These are phyloP conservation scores for Lucilia sericata DNA, from an alignment of 1,140 invertebrate species.

Conservation along the genomic window DNA sequence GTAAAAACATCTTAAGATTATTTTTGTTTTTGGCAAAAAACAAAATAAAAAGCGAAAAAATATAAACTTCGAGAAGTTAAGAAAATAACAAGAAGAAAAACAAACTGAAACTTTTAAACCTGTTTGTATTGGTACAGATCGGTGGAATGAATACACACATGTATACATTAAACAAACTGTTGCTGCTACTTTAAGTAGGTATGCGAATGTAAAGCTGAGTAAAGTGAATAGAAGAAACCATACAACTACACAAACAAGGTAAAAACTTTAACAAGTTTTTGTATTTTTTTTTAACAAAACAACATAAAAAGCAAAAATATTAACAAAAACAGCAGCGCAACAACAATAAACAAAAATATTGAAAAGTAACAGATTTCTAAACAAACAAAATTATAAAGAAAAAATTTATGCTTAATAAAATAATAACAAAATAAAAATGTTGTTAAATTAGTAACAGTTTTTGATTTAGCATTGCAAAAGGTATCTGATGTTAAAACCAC, in stretches of 20 bases:
- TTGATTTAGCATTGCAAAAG: conserved; percentile 22
- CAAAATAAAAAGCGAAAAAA: background rate
- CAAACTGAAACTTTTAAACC: background rate
- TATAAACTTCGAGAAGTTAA: background rate
- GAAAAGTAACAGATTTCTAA: conserved; percentile 5
- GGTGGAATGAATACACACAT: background rate
- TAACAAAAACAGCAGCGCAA: background rate
- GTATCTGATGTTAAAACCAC: conserved; percentile 34
- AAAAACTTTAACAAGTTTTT: conserved; percentile 32
- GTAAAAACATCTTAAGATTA: background rate
- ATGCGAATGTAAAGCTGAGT: background rate
- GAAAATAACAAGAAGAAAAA: background rate
- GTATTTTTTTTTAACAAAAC: too few relatives aligned
- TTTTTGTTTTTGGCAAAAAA: background rate
- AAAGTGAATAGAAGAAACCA: conserved; percentile 27
- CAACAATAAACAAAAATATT: background rate
- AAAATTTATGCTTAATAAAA: background rate
- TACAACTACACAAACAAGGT: conserved; percentile 34
- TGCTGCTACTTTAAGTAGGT: too few relatives aligned
- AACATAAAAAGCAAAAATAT: background rate
- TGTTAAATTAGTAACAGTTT: background rate
- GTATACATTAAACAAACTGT: background rate
- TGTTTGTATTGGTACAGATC: background rate
- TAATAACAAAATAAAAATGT: background rate
- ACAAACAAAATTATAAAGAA: background rate